These are phyloP conservation scores for Drosophila erecta DNA, from an alignment of 1,140 invertebrate species.

Conservation along the genomic window DNA sequence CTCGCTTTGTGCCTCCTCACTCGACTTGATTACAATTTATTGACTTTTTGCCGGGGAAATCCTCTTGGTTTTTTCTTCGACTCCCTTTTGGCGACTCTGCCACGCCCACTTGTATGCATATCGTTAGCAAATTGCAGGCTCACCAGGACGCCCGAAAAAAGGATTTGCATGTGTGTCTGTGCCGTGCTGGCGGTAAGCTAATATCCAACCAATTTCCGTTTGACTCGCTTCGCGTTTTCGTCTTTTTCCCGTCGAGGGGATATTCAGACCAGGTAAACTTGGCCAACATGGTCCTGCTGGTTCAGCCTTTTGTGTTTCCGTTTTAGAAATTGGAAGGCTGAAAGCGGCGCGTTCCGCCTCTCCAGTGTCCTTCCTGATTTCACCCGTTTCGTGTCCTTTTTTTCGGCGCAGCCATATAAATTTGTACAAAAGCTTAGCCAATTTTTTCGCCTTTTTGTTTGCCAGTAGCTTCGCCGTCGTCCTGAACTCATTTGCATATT, in stretches of 20 bases:
- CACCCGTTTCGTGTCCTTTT: conserved; percentile 22
- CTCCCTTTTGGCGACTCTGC: conserved; percentile 7
- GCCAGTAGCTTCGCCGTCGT: conserved; percentile 26
- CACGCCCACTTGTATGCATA: conserved; percentile 72
- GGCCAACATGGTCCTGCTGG: conserved; percentile 28
- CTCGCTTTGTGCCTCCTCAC: conserved; percentile 14
- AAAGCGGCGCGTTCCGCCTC: conserved; percentile 26
- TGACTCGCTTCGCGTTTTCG: conserved; percentile 54
- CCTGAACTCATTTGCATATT: conserved; percentile 71
- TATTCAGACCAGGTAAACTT: conserved; percentile 21
- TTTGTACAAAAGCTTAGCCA: conserved; percentile 76
- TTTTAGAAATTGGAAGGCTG: conserved; percentile 72
- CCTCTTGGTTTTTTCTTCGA: conserved; percentile 10
- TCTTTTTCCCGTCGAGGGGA: conserved; percentile 11
- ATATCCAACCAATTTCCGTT: conserved; percentile 81
- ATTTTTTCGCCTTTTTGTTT: conserved; percentile 34
- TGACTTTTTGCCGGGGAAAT: conserved; percentile 35
- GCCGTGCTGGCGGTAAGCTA: conserved; percentile 54
- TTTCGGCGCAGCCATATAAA: conserved; percentile 55
- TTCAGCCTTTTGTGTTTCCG: conserved; percentile 78
- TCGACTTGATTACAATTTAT: conserved; percentile 71
- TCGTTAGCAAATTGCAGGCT: conserved; percentile 83
- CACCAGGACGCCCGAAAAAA: conserved; percentile 46
- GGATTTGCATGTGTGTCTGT: conserved; percentile 19
- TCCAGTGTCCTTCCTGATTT: conserved; percentile 26